Evolutionary conservation across 2,888 invertebrate species (phyloP), one percentile per base, ranked within the genome.

Genomic region (Dasypogon diadema): DNA sequence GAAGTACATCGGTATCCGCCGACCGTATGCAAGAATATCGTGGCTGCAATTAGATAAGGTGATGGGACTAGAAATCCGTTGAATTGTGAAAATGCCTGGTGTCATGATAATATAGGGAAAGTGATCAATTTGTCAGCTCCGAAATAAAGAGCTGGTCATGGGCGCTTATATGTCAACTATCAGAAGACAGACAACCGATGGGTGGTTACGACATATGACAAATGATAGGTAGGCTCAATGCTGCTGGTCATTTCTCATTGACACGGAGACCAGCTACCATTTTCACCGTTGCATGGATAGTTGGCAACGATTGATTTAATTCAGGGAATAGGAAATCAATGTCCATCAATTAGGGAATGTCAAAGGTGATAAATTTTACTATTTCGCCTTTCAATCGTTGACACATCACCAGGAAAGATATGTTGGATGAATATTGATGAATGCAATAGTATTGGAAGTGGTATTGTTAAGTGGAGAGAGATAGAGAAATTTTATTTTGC

Each of bases 91-190:
- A 60, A 12, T 60, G 60, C 21, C 60, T 12, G n/a, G 21, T 12
- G 60, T 26, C 34, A 14, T 21, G 60, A 60, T 60, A 60, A 60
- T n/a, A n/a, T 34, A 37, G 60, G 60, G 60, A 60, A 60, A 60
- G 37, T 26, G 60, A 60, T 60, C 60, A 60, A 60, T 60, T 60
- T 60, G 60, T 60, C 60, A 60, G 34, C 37, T 60, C 37, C 60
- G 60, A 12, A 42, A 12, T 12, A 42, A 14, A 30, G n/a, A 30
- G 24, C 8, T 30, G 8, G 10, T 12, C 3, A 21, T 24, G 2
- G 22, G 55, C 55, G 21, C 55, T 16, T 22, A 22, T 26, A 26
- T 24, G 26, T 5, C 51, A 26, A 22, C 26, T 24, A 26, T 24
- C 37, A 60, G 22, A 22, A 3, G 55, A 21, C 21, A 55, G 24